Conservation (phyloP, 2,797 vertebrate species). For the Acanthurus lineatus region DNA sequence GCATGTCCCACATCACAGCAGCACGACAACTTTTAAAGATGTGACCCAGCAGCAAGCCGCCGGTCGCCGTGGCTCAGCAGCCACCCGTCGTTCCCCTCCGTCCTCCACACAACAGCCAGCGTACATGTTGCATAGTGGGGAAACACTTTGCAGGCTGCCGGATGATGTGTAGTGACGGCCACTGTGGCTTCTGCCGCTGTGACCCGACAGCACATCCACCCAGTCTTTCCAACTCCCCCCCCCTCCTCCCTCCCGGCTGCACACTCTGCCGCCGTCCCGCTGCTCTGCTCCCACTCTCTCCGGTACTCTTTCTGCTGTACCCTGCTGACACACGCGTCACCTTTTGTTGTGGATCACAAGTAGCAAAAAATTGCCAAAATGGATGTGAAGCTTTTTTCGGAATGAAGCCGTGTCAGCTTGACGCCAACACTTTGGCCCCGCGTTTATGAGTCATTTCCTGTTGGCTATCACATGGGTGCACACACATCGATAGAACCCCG, state of each 20-base stretch:
- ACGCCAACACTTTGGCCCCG: conserved; percentile 28
- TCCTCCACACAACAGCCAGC: background rate
- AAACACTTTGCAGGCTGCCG: conserved; percentile 21
- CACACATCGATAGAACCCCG: conserved; percentile 48
- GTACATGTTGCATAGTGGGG: conserved; percentile 12
- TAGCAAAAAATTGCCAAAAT: conserved; percentile 48
- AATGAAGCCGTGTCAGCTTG: conserved; percentile 35
- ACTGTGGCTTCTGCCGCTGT: conserved; percentile 10
- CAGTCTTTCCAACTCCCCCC: background rate
- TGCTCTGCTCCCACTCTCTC: conserved; percentile 28
- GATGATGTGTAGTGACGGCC: conserved; percentile 33
- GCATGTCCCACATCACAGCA: conserved; percentile 14
- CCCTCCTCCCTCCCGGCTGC: background rate
- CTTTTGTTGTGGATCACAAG: conserved; percentile 52
- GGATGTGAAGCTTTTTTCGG: conserved; percentile 40
- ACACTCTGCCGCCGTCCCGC: conserved; percentile 5
- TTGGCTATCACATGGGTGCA: conserved; percentile 48
- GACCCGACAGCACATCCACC: conserved; percentile 18
- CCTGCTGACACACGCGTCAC: conserved; percentile 40
- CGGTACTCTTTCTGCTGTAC: background rate
- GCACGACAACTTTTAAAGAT: conserved; percentile 9
- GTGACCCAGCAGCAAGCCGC: conserved; percentile 22
- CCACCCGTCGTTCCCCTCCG: background rate
- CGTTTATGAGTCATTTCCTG: conserved; percentile 62
- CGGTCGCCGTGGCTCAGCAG: background rate